Conservation (phyloP, 1,140 invertebrate genomes). For the Eupristina koningsbergeri region DNA sequence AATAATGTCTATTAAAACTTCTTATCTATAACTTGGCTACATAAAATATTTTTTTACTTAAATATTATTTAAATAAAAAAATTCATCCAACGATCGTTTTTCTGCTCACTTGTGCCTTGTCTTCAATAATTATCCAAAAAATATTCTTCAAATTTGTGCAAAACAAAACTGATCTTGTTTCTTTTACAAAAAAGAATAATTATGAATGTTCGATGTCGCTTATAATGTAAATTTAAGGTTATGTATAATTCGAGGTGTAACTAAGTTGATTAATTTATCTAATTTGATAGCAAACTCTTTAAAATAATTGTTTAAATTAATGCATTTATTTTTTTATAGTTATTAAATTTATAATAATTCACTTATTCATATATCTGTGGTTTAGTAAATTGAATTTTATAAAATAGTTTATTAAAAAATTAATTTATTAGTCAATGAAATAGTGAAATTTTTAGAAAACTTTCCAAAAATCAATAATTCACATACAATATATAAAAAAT, state of each 20-base stretch:
- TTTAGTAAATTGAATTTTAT: too few species aligned
- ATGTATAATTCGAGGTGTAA: slow-evolving; percentile 5
- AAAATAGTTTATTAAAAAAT: too few species aligned
- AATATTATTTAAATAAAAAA: slow-evolving; percentile 29
- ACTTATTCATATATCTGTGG: too few species aligned
- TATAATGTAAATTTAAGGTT: slow-evolving; percentile 51
- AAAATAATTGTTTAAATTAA: background rate
- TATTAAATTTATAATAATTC: too few species aligned
- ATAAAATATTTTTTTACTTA: too few species aligned
- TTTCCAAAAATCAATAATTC: too few species aligned
- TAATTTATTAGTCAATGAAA: too few species aligned
- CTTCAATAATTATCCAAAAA: slow-evolving; percentile 58
- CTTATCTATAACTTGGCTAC: slow-evolving; percentile 5
- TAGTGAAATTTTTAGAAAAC: too few species aligned
- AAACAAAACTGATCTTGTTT: slow-evolving; percentile 43
- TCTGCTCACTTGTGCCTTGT: slow-evolving; percentile 67
- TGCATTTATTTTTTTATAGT: background rate
- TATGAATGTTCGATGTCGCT: slow-evolving; percentile 65
- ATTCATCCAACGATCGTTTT: slow-evolving; percentile 33
- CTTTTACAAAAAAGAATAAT: slow-evolving; percentile 57
- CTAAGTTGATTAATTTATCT: background rate
- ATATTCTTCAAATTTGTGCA: slow-evolving; percentile 52
- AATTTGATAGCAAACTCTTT: background rate
- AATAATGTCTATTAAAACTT: slow-evolving; percentile 27
- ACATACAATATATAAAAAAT: too few species aligned